Percentiles rank a stretch among this genome's conserved stretches.
These are phyloP conservation scores for Rhincodon typus DNA, from an alignment of 2,797 vertebrate species.

Conservation along the genomic window DNA sequence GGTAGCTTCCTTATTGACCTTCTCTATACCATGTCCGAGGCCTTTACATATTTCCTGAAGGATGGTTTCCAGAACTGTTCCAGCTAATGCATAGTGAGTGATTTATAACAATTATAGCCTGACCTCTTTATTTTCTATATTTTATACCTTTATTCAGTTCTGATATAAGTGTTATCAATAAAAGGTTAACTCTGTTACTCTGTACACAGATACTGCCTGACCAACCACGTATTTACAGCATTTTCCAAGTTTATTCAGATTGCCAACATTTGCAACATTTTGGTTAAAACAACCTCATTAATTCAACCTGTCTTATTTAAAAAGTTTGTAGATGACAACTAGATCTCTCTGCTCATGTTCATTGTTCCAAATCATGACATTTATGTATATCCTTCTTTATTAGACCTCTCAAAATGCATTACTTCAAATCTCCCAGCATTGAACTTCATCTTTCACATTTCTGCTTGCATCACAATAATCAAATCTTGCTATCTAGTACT, in stretches of 20 bases:
- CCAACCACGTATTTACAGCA: neutral
- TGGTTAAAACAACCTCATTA: neutral
- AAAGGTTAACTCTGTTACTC: neutral
- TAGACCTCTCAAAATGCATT: neutral
- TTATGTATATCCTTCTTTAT: too few species aligned
- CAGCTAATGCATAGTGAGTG: neutral
- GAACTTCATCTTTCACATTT: neutral
- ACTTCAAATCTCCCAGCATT: neutral
- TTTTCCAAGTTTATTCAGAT: neutral
- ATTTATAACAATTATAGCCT: neutral
- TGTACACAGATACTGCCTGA: neutral
- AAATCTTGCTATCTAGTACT: neutral
- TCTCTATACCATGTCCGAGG: neutral
- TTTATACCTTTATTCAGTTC: neutral
- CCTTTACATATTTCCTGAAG: neutral
- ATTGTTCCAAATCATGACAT: neutral
- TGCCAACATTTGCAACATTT: neutral
- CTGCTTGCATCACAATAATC: neutral
- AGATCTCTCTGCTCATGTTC: neutral
- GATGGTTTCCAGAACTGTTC: neutral
- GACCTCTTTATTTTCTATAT: neutral
- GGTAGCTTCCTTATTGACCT: neutral
- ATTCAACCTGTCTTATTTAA: neutral
- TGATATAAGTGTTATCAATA: neutral
- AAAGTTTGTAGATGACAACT: neutral